Base-by-base conservation (phyloP, 35 echinoderm and acorn worm species). In the Apostichopus japonicus region DNA sequence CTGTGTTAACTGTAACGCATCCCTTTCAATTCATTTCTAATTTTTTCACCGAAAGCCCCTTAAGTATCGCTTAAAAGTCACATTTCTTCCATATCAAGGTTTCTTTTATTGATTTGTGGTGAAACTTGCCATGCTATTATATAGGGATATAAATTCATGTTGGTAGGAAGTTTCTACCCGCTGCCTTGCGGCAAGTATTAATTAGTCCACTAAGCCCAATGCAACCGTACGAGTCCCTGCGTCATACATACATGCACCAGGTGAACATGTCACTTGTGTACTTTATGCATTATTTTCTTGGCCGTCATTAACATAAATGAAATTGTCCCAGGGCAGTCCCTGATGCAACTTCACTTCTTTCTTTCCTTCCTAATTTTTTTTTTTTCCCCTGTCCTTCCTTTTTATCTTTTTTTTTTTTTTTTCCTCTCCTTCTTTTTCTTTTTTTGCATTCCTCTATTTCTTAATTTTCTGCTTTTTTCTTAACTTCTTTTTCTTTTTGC, bases 381-480 rank as follows among this genome's bases (percentile, higher is more conserved):
- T 91, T 25, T 91, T 75, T 59, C 24, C 71, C 72, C 72, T 89
- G 6, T 89, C n/a, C 62, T 89, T 89, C 72, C 44, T 89, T 75
- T 44, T 89, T 54, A 87, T 56, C 15, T 82, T 84, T 84, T 58
- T 58, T 84, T 84, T 58, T 55, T 84, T 84, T 24, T 78, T 23
- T 55, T 24, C 79, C 90, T 58, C 33, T 67, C 63, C 63, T 19
- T 56, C 15, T 82, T 84, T 84, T 58, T 58, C 57, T 84, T 58
- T 55, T 84, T 84, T 58, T 54, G 58, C 77, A 61, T 91, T 79
- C 54, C 77, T 91, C 90, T 58, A 91, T 91, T 91, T 91, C 71
- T 91, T 89, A 89, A 89, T 89, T 89, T 89, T 89, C 56, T 89
- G 86, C 86, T 89, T 89, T 89, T 82, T 89, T 73, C 67, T 89